Conservation (phyloP, 1,140 invertebrate species). For the Thaumatotibia leucotreta region DNA sequence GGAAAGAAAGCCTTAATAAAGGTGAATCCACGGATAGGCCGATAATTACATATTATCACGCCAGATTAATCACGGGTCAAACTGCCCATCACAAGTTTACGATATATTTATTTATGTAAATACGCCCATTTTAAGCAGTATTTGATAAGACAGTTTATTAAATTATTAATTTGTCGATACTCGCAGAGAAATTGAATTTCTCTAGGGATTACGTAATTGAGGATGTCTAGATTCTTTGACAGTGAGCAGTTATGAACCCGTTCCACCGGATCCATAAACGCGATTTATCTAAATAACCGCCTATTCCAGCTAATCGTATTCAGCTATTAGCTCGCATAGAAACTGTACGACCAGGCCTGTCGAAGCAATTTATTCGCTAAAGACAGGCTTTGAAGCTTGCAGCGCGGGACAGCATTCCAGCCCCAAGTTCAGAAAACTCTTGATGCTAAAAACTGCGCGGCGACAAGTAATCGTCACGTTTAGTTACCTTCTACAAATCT, state of each 20-base stretch:
- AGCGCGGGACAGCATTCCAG: slow-evolving; percentile 55
- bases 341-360: slow-evolving; percentile 45
- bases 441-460: slow-evolving; percentile 45
- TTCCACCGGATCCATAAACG: slow-evolving; percentile 42
- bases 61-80: too few relatives aligned
- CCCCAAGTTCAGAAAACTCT: slow-evolving; percentile 46
- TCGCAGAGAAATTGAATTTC: slow-evolving; percentile 8
- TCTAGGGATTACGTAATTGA: neutral
- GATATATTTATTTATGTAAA: too few relatives aligned
- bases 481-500: slow-evolving; percentile 3
- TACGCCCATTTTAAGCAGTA: neutral
- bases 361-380: slow-evolving; percentile 64
- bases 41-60: too few relatives aligned
- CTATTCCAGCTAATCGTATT: slow-evolving; percentile 47
- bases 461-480: slow-evolving; percentile 26
- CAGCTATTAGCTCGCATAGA: slow-evolving; percentile 48
- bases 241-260: slow-evolving; percentile 33
- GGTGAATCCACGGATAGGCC: too few relatives aligned
- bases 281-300: slow-evolving; percentile 50
- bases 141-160: neutral
- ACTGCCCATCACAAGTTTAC: too few relatives aligned
- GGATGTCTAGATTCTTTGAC: slow-evolving; percentile 23
- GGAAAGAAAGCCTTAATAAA: neutral
- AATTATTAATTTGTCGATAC: neutral
- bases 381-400: slow-evolving; percentile 53